Evolutionary conservation across 2,888 invertebrate genomes (phyloP).

Genomic region (Diplolepis rosae): DNA sequence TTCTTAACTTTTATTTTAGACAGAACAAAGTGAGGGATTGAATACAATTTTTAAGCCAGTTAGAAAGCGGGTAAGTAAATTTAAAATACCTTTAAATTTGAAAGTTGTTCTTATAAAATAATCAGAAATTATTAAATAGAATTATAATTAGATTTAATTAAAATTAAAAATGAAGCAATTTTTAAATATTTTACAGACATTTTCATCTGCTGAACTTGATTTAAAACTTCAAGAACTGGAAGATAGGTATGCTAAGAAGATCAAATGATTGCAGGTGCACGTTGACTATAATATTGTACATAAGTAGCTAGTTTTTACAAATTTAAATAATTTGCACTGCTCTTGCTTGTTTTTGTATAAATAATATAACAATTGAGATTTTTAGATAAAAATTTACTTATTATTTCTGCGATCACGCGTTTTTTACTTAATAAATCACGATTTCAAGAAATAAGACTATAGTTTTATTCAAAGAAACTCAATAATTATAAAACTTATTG

Average conservation of each 20-base stretch:
- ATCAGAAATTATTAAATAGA: neutral
- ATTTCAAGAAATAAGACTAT: neutral
- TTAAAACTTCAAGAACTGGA: constrained; percentile 63
- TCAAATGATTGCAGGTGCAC: constrained; percentile 49
- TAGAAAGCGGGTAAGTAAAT: constrained; percentile 64
- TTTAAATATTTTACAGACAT: constrained; percentile 60
- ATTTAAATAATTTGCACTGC: neutral
- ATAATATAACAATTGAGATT: neutral
- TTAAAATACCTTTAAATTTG: no score
- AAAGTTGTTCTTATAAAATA: neutral
- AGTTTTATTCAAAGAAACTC: neutral
- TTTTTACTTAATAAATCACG: neutral
- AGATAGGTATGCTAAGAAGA: constrained; percentile 60
- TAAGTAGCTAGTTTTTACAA: neutral
- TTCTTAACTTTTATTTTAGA: neutral
- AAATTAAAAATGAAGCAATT: neutral
- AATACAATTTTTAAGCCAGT: constrained; percentile 43
- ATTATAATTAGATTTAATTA: neutral
- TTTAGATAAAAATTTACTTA: neutral
- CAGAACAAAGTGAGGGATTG: neutral
- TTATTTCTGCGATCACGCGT: neutral
- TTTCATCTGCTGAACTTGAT: constrained; percentile 64
- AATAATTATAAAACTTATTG: neutral
- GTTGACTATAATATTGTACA: neutral
- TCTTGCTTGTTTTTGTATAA: constrained; percentile 1